A percentile compares a stretch with the other conserved stretches of the same genome.
phyloP scores from a whole-genome alignment of 2,888 invertebrate genomes.

The Hirtodrosophila cameraria region DNA sequence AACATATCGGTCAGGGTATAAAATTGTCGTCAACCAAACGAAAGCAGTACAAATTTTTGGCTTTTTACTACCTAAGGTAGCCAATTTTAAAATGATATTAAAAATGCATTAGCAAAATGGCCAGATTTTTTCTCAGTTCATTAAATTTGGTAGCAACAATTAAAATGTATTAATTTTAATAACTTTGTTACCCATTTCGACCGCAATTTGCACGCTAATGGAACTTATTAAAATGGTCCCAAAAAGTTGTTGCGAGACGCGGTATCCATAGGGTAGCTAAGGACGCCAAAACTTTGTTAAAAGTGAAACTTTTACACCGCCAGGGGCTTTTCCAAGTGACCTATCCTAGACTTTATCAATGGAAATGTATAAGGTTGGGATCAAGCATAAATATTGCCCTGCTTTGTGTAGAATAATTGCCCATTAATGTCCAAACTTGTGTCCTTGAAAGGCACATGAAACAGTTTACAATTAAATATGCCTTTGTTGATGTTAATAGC shows the following conservation, averaged over 20 bases:
- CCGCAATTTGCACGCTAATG: slow-evolving; percentile 64
- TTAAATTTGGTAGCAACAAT: slow-evolving; percentile 13
- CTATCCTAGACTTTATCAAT: slow-evolving; percentile 5
- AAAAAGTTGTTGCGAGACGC: slow-evolving; percentile 19
- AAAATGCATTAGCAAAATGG: slow-evolving; percentile 7
- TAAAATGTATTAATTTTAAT: slow-evolving; percentile 33
- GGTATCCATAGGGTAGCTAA: slow-evolving; percentile 47
- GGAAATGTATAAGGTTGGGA: not conserved
- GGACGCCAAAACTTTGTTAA: slow-evolving; percentile 27
- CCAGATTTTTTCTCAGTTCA: slow-evolving; percentile 7
- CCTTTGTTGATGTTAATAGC: slow-evolving; percentile 43
- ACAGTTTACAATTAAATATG: slow-evolving; percentile 54
- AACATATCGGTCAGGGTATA: no score
- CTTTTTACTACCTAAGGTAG: not conserved
- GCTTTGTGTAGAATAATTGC: slow-evolving; percentile 16
- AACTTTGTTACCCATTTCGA: slow-evolving; percentile 40
- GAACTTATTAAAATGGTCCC: slow-evolving; percentile 48
- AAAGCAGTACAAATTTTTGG: not conserved
- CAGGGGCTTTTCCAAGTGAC: slow-evolving; percentile 8
- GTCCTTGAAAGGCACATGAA: slow-evolving; percentile 30
- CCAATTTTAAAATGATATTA: not conserved
- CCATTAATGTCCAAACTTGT: slow-evolving; percentile 6
- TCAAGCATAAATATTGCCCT: slow-evolving; percentile 14
- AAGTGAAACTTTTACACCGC: slow-evolving; percentile 39
- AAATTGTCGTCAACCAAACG: no score